Conservation (phyloP, 2,888 invertebrate genomes). For the Cephus sareptanus region DNA sequence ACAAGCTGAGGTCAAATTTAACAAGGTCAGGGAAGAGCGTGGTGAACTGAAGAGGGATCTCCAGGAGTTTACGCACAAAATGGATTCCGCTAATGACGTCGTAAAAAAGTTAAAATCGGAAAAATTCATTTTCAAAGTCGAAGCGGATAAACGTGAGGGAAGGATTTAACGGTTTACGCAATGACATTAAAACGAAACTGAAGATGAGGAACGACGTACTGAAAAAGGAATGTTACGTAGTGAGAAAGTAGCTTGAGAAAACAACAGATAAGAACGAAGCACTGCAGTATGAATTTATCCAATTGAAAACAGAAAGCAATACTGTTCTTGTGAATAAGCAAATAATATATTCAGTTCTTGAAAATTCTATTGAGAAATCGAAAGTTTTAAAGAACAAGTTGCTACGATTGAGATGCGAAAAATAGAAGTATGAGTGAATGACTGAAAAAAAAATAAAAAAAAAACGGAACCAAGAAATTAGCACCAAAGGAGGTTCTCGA, state of each 20-base stretch:
- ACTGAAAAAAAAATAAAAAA: neutral
- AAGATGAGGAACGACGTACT: neutral
- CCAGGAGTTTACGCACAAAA: neutral
- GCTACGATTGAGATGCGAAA: neutral
- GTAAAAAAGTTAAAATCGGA: neutral
- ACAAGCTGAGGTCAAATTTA: neutral
- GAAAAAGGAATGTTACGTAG: neutral
- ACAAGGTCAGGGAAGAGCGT: neutral
- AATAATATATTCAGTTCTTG: neutral
- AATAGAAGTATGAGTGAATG: neutral
- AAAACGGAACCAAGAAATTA: neutral
- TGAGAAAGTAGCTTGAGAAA: neutral
- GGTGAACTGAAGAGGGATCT: neutral
- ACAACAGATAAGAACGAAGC: slow-evolving; percentile 28
- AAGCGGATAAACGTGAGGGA: neutral
- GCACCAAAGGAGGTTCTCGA: neutral
- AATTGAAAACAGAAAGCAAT: slow-evolving; percentile 23
- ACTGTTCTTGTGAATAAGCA: neutral
- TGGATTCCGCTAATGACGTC: neutral
- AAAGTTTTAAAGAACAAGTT: neutral
- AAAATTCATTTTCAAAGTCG: neutral
- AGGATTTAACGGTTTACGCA: neutral
- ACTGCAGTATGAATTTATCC: slow-evolving; percentile 31
- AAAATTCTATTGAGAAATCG: neutral
- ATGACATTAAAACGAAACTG: neutral